Evolutionary conservation across 2,888 invertebrate genomes (phyloP), one percentile per base, ranked within the genome.

Genomic region (Mylabris sibirica): DNA sequence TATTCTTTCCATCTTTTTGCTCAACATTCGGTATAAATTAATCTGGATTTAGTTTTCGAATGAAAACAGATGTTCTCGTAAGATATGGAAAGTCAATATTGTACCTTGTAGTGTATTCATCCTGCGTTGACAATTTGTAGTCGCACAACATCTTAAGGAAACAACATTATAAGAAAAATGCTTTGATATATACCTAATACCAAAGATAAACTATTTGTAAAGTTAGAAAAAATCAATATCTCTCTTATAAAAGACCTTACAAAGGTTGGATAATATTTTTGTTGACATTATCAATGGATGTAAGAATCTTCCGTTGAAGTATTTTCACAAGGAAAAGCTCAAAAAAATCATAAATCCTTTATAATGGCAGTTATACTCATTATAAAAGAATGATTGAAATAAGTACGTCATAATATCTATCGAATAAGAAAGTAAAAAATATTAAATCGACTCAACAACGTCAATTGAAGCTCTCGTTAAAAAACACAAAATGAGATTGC

Each of bases 141-240:
- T 44, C 44, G 44, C n/a, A 12, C 12, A 20, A 53, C 1, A 5
- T 11, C 3, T 53, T 17, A 35, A 12, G 41, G 64, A 24, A 67
- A 67, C 59, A 67, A 20, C 59, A 59, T 22, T 63, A 63, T 67
- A 59, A 67, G 60, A 67, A 67, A 64, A 20, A 5, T 57, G 26
- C 17, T 62, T 62, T 34, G 53, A 67, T 20, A 64, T 49, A 34
- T 38, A 35, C 24, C 44, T 64, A 60, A 60, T 53, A 67, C 53
- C 53, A 20, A 53, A 64, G 60, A 67, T 30, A 67, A 64, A 64
- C 67, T 64, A 53, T 64, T 64, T 67, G 64, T 44, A 64, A 67
- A 60, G 38, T 62, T 63, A 57, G 64, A 41, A 60, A 49, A 60
- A 64, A 67, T 67, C 67, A 60, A 67, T 67, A 59, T 63, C 63